These are phyloP conservation scores for Polypterus senegalus DNA, from an alignment of 2,113 vertebrate species.

Conservation along the genomic window DNA sequence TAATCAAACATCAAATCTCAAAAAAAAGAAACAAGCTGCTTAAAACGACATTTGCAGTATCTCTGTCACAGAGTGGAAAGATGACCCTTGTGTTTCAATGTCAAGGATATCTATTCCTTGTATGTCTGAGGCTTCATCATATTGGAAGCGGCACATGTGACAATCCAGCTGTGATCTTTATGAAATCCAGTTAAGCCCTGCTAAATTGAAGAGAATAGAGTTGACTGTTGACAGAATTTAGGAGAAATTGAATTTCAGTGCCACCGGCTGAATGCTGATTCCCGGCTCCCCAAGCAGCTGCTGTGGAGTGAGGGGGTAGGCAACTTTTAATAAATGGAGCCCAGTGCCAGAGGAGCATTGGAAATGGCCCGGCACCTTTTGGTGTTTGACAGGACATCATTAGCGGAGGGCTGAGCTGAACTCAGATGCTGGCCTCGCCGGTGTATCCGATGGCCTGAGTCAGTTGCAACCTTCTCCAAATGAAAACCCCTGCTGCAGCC, in stretches of 20 bases:
- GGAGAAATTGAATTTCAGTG: conserved; percentile 2
- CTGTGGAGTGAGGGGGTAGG: too few species aligned
- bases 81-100: background rate
- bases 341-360: background rate
- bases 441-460: too few species aligned
- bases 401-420: too few species aligned
- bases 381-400: too few species aligned
- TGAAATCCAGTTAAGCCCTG: conserved; percentile 5
- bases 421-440: too few species aligned
- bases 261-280: background rate
- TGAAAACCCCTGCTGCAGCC: too few species aligned
- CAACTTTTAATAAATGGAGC: too few species aligned
- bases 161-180: conserved; percentile 4
- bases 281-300: background rate
- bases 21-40: too few species aligned
- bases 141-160: background rate
- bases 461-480: too few species aligned
- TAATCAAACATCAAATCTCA: too few species aligned
- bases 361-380: too few species aligned
- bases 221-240: background rate
- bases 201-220: conserved; percentile 6
- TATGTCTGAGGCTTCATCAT: conserved; percentile 2
- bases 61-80: background rate
- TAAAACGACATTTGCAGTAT: too few species aligned
- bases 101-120: conserved; percentile 2